A percentile compares a stretch with the other conserved stretches of the same genome.
phyloP scores from a whole-genome alignment of 2,888 invertebrate species.

The Vannuccia rotundouncinata region DNA sequence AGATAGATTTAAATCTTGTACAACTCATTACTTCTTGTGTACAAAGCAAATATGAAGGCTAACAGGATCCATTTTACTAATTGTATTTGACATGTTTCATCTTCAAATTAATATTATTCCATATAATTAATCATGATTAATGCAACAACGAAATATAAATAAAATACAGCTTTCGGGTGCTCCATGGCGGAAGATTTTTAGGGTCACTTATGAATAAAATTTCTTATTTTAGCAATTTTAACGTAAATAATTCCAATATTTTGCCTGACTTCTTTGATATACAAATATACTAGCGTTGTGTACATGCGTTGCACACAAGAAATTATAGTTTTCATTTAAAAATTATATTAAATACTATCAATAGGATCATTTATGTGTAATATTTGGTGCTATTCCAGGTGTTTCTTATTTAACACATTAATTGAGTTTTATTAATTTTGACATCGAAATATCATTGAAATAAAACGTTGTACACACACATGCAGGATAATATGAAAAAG shows the following conservation, averaged over 20 bases:
- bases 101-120: neutral
- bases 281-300: neutral
- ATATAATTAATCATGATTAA: neutral
- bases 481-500: neutral
- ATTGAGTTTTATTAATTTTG: slow-evolving; percentile 6
- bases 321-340: slow-evolving; percentile 8
- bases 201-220: neutral
- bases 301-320: slow-evolving; percentile 18
- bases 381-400: neutral
- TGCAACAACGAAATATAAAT: neutral
- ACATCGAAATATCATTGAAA: neutral
- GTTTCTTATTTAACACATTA: neutral
- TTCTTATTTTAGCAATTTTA: neutral
- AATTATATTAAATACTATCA: slow-evolving; percentile 11
- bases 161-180: neutral
- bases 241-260: neutral
- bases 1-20: neutral
- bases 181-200: neutral
- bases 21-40: neutral
- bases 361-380: neutral
- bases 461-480: neutral
- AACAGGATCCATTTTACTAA: neutral
- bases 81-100: neutral
- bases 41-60: neutral
- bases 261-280: slow-evolving; percentile 4